Base-by-base conservation (phyloP, 2,113 vertebrate species). In the Channa maculata region DNA sequence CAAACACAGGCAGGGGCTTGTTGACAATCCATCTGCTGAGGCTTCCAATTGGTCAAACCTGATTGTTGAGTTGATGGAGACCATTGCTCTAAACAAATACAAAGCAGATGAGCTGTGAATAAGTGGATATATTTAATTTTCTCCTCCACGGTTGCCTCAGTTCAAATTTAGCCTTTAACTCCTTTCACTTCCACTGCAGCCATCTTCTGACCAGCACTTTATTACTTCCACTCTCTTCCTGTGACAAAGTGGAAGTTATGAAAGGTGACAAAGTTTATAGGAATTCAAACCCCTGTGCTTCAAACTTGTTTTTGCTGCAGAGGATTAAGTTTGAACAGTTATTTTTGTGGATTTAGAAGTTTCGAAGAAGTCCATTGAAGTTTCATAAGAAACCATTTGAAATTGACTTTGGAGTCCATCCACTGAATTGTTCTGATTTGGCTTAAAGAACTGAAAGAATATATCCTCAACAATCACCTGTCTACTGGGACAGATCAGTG, bases 301-400 rank as follows among this genome's bases (percentile, higher is more conserved):
- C 8, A 12, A 57, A 50, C n/a, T 38, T 60, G 45, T 59, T 75
- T 65, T 3, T 36, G 9, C 9, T 51, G 6, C 62, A 75, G 53
- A 59, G 13, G 41, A 64, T 58, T 9, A 2, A 1, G 7, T 48
- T 15, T 54, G 8, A 48, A 3, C 5, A 46, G 24, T 41, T 65
- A 6, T 5, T 65, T n/a, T 39, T 13, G 6, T 14, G 49, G 4
- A 6, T 33, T 24, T 52, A 14, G 9, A 14, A 3, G 39, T 54
- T 59, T 11, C 52, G 38, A 13, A 55, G n/a, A 9, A 58, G 38
- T 55, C 24, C 54, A 54, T 12, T 49, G n/a, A 33, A 45, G 52
- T n/a, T 60, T 78, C 8, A 14, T 38, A 46, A 44, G 33, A 37
- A 67, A 75, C 45, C 46, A 5, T 76, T 36, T 52, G 13, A 69